phyloP scores from a whole-genome alignment of 2,888 invertebrate species.

The Euclidia mi region DNA sequence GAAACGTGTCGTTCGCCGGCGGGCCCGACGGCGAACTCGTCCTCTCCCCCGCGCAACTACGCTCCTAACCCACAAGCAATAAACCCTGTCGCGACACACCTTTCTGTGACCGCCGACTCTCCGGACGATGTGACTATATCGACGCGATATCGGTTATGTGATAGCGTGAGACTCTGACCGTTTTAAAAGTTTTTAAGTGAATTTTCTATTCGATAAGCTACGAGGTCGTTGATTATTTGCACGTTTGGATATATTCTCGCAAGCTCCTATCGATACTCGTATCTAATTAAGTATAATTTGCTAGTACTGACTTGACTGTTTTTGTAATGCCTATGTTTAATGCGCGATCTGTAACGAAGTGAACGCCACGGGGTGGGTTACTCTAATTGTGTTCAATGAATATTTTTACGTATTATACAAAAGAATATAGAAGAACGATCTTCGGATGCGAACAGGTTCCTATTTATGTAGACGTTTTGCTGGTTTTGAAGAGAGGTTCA shows the following conservation, averaged over 20 bases:
- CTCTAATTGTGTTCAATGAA: constrained; percentile 15
- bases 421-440: constrained; percentile 7
- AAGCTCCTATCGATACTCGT: constrained; percentile 73
- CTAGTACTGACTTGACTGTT: constrained; percentile 64
- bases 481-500: background rate
- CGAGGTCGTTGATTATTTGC: constrained; percentile 79
- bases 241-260: constrained; percentile 82
- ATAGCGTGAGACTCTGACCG: constrained; percentile 69
- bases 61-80: constrained; percentile 87
- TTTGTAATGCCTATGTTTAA: constrained; percentile 47
- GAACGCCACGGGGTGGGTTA: background rate
- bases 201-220: constrained; percentile 73
- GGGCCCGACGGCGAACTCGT: constrained; percentile 90
- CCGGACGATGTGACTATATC: constrained; percentile 71
- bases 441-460: constrained; percentile 17
- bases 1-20: constrained; percentile 88
- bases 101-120: constrained; percentile 57
- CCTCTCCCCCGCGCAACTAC: constrained; percentile 91
- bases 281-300: constrained; percentile 71
- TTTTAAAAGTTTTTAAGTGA: constrained; percentile 70
- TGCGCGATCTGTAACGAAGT: constrained; percentile 48
- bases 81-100: constrained; percentile 72
- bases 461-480: constrained; percentile 20
- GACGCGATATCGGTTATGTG: constrained; percentile 70
- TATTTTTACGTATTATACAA: constrained; percentile 13